Base-by-base conservation (phyloP, 2,113 vertebrate genomes). In the Eretmochelys imbricata region DNA sequence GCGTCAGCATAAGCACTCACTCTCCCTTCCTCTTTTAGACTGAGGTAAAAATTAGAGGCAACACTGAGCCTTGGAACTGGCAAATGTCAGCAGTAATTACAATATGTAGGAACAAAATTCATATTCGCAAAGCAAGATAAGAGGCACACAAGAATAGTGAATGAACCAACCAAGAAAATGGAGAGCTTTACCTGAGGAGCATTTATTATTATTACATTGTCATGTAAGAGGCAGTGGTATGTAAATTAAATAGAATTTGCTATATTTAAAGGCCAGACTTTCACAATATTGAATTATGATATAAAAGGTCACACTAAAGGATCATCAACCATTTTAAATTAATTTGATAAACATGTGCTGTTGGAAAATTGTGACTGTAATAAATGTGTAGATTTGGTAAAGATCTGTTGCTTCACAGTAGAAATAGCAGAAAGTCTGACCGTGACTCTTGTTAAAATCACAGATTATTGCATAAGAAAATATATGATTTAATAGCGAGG, bases 21-120 rank as follows among this genome's bases (percentile, higher is more conserved):
- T 91, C 42, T 87, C 49, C 62, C 3, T 83, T 91, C 46, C 80
- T 55, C 27, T 86, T 87, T 80, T 53, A 85, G 24, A 46, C 0
- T 10, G 82, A 88, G 76, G 7, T 80, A 69, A 96, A 88, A 80
- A 16, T 48, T 17, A 86, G 46, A 95, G 20, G 51, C 88, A 93
- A 93, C 4, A 87, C 10, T 50, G 29, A 22, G 6, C 90, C 11
- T 22, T 76, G 38, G 50, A 95, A 82, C 7, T 17, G 84, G 2
- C 0, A 2, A 84, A 22, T 50, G 8, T 78, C 17, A 35, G n/a
- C 31, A 72, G 65, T 38, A 72, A 38, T 72, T 72, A 38, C 65
- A 90, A 35, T 2, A 80, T 72, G 89, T 88, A 22, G 53, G 89
- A 85, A 84, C 5, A 62, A 84, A 89, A 89, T 3, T 6, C 87